Base-by-base conservation (phyloP, 2,113 vertebrate genomes). In the Calonectris borealis region DNA sequence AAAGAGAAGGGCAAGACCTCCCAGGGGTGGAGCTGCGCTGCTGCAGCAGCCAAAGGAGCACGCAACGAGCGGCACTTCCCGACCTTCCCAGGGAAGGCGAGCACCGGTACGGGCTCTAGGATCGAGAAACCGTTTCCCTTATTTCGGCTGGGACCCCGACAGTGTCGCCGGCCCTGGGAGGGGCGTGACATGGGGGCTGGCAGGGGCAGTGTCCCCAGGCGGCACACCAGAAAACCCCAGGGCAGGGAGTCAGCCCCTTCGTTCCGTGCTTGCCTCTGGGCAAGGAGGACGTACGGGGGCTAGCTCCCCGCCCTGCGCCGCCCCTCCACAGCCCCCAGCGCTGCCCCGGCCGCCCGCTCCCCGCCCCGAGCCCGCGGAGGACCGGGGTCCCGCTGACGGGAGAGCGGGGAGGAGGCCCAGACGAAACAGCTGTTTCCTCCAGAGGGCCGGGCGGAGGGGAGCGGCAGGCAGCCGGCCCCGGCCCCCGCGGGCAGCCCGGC, bases 191-290 rank as follows among this genome's bases (percentile, higher is more conserved):
- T 2, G 2, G 10, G 54, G 54, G 38, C 52, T 25, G 78, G 42
- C 58, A 24, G 27, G 17, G 46, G 27, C 34, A 3, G 9, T 2
- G 48, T 11, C 13, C 46, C 9, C 27, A 4, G 46, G 58, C 36
- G 26, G 49, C 64, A 7, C 75, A 2, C 0, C 3, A 54, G 22
- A 6, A 46, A 72, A 3, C 17, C 5, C 8, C 44, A 1, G 34
- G 38, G 14, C 17, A 9, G 19, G 68, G 32, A 32, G 11, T 4
- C 12, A 11, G 16, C 72, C 72, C 44, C 64, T 10, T 2, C 1
- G 42, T 40, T 34, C n/a, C 58, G 2, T 2, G 38, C 34, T 48
- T 15, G 15, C 40, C 58, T 15, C 51, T 2, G 6, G 19, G 69
- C 51, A 0, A 19, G 24, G 11, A 4, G 36, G 34, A 21, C 1